phyloP scores from a whole-genome alignment of 2,888 invertebrate species.

The Anaspis maculata region DNA sequence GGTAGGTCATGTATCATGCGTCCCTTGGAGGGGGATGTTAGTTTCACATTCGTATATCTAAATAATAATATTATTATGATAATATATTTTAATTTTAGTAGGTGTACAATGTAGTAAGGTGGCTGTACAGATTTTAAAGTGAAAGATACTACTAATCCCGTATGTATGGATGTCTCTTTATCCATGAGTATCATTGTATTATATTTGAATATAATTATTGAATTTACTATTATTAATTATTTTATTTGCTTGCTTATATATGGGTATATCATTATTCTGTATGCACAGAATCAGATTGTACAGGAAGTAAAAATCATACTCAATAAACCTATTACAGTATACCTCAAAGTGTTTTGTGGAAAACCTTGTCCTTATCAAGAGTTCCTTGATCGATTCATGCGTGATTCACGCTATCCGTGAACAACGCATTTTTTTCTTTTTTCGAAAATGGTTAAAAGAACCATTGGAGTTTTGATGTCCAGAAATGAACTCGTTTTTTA shows the following conservation, averaged over 20 bases:
- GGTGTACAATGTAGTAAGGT: slow-evolving; percentile 41
- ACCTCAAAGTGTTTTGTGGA: too few relatives aligned
- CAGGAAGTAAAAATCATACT: slow-evolving; percentile 40
- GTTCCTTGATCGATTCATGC: too few relatives aligned
- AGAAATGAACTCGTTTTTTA: too few relatives aligned
- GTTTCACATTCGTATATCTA: slow-evolving; percentile 18
- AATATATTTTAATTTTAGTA: slow-evolving; percentile 30
- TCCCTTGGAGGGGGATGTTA: too few relatives aligned
- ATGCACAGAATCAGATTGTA: slow-evolving; percentile 40
- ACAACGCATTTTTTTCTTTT: too few relatives aligned
- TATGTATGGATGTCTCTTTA: slow-evolving; percentile 27
- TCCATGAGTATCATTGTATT: slow-evolving; percentile 36
- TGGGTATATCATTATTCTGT: slow-evolving; percentile 37
- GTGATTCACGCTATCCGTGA: too few relatives aligned
- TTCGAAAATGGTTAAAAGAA: too few relatives aligned
- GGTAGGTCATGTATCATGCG: slow-evolving; percentile 16
- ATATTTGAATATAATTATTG: slow-evolving; percentile 37
- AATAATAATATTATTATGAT: too few relatives aligned
- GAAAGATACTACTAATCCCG: slow-evolving; percentile 29
- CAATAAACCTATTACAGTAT: slow-evolving; percentile 36
- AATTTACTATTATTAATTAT: slow-evolving; percentile 32
- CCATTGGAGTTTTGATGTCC: too few relatives aligned
- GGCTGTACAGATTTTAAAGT: slow-evolving; percentile 40
- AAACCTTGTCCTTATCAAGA: too few relatives aligned
- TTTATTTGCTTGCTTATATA: slow-evolving; percentile 39